A percentile compares a stretch with the other conserved stretches of the same genome.
phyloP scores from a whole-genome alignment of 2,113 vertebrate species.

The Myrmecophaga tridactyla region DNA sequence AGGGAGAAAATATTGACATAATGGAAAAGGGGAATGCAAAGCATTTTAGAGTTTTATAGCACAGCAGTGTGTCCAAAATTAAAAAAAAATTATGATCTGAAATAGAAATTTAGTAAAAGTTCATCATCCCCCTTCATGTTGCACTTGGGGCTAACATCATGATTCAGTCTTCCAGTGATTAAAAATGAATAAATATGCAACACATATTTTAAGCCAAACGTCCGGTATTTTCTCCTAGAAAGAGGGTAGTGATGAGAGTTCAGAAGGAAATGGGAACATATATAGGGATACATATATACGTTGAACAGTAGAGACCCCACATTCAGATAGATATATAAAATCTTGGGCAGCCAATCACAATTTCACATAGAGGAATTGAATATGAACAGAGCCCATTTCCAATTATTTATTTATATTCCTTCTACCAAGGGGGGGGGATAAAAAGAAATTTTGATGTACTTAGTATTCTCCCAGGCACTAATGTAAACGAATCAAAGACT shows the following conservation, averaged over 20 bases:
- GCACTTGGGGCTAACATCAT: background rate
- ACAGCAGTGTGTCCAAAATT: background rate
- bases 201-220: background rate
- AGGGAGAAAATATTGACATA: background rate
- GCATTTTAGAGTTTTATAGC: background rate
- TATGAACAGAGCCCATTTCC: background rate
- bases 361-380: background rate
- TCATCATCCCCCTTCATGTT: background rate
- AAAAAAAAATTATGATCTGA: background rate
- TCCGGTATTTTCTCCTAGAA: conserved; percentile 11
- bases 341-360: background rate
- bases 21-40: background rate
- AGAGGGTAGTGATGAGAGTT: background rate
- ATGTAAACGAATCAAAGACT: background rate
- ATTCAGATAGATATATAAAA: background rate
- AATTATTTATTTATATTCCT: conserved; percentile 31
- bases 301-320: background rate
- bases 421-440: background rate
- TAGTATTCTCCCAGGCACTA: background rate
- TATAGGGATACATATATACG: background rate
- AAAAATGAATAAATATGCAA: conserved; percentile 22
- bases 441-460: background rate
- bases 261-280: background rate
- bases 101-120: background rate
- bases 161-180: background rate